Evolutionary conservation across 2,797 vertebrate species (phyloP).

Genomic region (Neosilurus hyrtlii): DNA sequence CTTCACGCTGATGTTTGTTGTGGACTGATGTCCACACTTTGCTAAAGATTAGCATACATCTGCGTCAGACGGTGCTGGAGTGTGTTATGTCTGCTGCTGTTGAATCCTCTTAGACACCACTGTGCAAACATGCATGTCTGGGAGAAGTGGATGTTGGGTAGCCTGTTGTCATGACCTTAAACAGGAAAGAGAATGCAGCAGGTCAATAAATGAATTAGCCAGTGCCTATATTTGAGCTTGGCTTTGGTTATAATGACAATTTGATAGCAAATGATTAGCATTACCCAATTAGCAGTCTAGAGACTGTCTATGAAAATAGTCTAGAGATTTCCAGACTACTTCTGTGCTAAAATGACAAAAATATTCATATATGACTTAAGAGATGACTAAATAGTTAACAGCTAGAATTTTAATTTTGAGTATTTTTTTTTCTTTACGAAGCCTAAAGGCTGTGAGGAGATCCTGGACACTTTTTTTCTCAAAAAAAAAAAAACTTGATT

Average conservation of each 20-base stretch:
- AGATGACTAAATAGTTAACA: neutral
- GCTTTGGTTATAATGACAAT: too few species aligned
- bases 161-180: constrained; percentile 37
- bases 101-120: constrained; percentile 61
- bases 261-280: neutral
- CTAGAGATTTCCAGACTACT: too few species aligned
- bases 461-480: neutral
- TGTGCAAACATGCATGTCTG: constrained; percentile 60
- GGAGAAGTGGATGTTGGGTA: constrained; percentile 41
- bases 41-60: constrained; percentile 68
- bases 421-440: neutral
- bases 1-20: constrained; percentile 45
- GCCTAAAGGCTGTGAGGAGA: neutral
- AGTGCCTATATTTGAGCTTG: constrained; percentile 30
- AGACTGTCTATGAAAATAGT: too few species aligned
- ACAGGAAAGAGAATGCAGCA: constrained; percentile 41
- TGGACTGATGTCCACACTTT: constrained; percentile 46
- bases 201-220: constrained; percentile 45
- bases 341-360: neutral
- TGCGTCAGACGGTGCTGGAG: constrained; percentile 53
- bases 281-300: too few species aligned
- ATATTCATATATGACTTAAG: too few species aligned
- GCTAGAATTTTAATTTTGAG: neutral
- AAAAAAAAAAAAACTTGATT: neutral
- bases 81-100: constrained; percentile 63